These are phyloP conservation scores for Gracilinanus agilis DNA, from an alignment of 2,113 vertebrate species.

Conservation along the genomic window DNA sequence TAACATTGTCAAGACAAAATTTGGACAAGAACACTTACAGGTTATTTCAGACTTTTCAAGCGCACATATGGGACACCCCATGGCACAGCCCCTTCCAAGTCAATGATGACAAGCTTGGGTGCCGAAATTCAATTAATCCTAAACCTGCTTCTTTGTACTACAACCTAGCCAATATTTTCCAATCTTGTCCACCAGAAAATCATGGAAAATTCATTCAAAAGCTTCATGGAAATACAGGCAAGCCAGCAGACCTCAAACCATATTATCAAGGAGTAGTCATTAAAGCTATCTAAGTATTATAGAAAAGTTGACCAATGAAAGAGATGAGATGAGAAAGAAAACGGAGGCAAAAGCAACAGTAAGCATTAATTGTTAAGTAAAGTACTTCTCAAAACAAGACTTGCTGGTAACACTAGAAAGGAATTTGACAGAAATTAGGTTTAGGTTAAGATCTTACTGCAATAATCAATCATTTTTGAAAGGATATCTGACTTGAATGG, in stretches of 20 bases:
- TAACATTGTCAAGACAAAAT: neutral
- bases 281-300: neutral
- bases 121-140: neutral
- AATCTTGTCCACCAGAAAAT: neutral
- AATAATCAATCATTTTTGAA: neutral
- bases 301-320: neutral
- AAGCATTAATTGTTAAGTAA: neutral
- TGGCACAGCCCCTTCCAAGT: neutral
- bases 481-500: neutral
- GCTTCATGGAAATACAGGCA: neutral
- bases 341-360: neutral
- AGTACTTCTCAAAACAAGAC: neutral
- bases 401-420: neutral
- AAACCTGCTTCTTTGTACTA: neutral
- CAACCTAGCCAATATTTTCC: neutral
- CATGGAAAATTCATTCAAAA: neutral
- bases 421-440: neutral
- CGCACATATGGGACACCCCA: neutral
- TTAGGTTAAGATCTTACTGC: neutral
- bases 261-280: neutral
- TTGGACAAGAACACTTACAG: neutral
- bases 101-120: neutral
- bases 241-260: neutral
- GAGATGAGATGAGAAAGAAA: neutral
- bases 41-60: neutral